Base-by-base conservation (phyloP, 2,113 vertebrate genomes). In the Ochotona curzoniae region DNA sequence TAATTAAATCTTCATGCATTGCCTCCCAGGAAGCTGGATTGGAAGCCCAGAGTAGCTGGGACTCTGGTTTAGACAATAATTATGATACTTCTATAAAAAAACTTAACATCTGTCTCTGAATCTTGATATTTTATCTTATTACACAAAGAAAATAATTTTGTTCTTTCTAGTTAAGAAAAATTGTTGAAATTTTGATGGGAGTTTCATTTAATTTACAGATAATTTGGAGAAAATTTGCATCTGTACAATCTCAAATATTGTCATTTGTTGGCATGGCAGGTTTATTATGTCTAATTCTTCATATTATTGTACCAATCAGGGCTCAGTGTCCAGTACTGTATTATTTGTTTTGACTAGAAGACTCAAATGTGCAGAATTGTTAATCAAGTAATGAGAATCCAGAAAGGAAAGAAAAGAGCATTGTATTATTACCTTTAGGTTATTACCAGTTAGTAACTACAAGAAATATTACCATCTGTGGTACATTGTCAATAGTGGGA, bases 141-240 rank as follows among this genome's bases (percentile, higher is more conserved):
- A 21, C 57, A 21, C 10, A 32, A 49, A 25, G 32, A 89, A 87
- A 60, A 95, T 69, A 79, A 87, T 32, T 83, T 86, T 85, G 26
- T 71, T 94, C 28, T 89, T 87, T n/a, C 18, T 35, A 57, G 28
- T 54, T 87, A 64, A 90, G 57, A 38, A 90, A 89, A 90, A 79
- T 15, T 51, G 5, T 83, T 95, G 86, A 94, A n/a, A 83, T 90
- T 87, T 78, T 92, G 51, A 9, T 90, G 78, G 87, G 51, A 30
- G 44, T 87, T 80, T 21, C 51, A 21, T 84, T 90, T 26, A 90
- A 57, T 87, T 90, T 74, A 44, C n/a, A 35, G 57, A 83, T 76
- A 78, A 82, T 83, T 93, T 90, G 71, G 25, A 87, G 64, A 84
- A 51, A 84, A 78, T 81, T 95, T 74, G 14, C 20, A 49, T 87